Evolutionary conservation across 2,888 invertebrate species (phyloP).

Genomic region (Lissocephala sabroskyi): DNA sequence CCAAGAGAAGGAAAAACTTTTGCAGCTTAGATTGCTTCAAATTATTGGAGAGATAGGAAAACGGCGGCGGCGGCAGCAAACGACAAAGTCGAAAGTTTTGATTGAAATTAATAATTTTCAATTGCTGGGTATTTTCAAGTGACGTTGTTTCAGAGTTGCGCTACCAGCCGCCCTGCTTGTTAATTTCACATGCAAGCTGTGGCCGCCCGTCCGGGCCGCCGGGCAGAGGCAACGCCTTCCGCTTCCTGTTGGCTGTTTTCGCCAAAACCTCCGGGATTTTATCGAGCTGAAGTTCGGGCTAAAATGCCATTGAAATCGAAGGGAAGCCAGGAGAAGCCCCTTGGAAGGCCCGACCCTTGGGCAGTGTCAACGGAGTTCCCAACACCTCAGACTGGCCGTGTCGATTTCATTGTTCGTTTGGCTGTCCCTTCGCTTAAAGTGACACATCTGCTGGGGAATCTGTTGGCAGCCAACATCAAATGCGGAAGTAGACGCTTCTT

Average conservation of each 20-base stretch:
- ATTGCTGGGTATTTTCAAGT: slow-evolving; percentile 26
- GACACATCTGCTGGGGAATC: slow-evolving; percentile 1
- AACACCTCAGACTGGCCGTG: too few species aligned
- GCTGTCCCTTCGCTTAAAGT: too few species aligned
- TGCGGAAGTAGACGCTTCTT: slow-evolving; percentile 2
- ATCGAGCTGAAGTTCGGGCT: slow-evolving; percentile 1
- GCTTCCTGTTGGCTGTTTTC: neutral
- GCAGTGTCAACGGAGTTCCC: too few species aligned
- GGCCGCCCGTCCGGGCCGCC: too few species aligned
- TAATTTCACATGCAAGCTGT: neutral
- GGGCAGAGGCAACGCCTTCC: neutral
- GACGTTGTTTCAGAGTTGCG: too few species aligned
- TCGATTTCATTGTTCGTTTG: too few species aligned
- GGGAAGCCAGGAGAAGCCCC: too few species aligned
- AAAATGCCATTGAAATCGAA: too few species aligned
- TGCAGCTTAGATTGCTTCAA: slow-evolving; percentile 32
- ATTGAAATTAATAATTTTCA: slow-evolving; percentile 61
- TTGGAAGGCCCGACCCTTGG: too few species aligned
- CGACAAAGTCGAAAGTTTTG: slow-evolving; percentile 45
- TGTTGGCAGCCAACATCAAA: too few species aligned
- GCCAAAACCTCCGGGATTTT: neutral
- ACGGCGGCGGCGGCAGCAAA: too few species aligned
- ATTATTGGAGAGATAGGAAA: neutral
- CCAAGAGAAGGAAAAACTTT: slow-evolving; percentile 30
- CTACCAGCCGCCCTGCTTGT: neutral